Base-by-base conservation (phyloP, 2,113 vertebrate genomes). In the Bubalus kerabau region DNA sequence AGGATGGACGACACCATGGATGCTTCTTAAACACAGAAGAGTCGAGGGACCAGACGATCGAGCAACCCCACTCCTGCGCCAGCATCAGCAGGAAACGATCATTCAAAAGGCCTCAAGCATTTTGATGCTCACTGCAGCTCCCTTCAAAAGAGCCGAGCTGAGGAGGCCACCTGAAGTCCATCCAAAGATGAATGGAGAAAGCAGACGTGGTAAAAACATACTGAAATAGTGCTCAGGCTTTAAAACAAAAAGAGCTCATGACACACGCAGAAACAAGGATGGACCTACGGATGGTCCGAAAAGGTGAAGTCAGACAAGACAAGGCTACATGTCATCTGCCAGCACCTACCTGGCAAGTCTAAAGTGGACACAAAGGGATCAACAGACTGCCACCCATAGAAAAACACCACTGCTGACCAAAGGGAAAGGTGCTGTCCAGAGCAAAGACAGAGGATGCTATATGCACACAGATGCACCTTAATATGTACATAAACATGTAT, bases 221-320 rank as follows among this genome's bases (percentile, higher is more conserved):
- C 3, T 16, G 30, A 64, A 64, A 64, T 1, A 64, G 30, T 64
- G 30, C 15, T 17, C 60, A 8, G 30, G 60, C 7, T 64, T 64
- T 64, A 16, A 64, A 32, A 17, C 6, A 30, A 32, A 7, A 17
- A 8, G 28, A 32, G 32, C 7, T 64, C 62, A 64, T 16, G 62
- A 64, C 15, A 16, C 30, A 64, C 2, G 2, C 13, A 30, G 62
- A 64, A 64, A 64, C 16, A 64, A 64, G 30, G 30, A 32, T 7
- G 0, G 62, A 64, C 62, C 7, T 16, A 32, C 7, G 0, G 30
- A 64, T 64, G 62, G 30, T 64, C 30, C 30, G 0, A 32, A 64
- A 6, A 64, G 3, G 7, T 64, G 30, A 64, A 8, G 30, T 64
- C 30, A 64, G 62, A 64, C 15, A 32, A 60, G 62, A 32, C 30